Conservation (phyloP, 2,888 invertebrate species). For the Agrochola circellaris region DNA sequence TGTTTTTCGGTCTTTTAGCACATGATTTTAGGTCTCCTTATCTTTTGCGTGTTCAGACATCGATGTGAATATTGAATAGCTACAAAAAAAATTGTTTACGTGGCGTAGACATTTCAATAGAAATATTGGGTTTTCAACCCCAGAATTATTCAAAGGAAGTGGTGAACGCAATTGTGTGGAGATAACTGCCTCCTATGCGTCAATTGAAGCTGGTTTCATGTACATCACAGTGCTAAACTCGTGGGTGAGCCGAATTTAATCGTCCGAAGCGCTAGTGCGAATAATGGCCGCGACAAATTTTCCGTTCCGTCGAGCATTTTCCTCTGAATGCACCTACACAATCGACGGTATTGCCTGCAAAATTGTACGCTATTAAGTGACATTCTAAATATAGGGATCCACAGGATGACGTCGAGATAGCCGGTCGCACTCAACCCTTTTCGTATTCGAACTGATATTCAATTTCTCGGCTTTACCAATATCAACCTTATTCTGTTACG, state of each 20-base stretch:
- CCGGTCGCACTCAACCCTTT: conserved; percentile 81
- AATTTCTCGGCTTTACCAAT: conserved; percentile 54
- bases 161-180: conserved; percentile 49
- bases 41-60: conserved; percentile 1
- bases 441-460: conserved; percentile 70
- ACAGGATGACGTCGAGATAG: conserved; percentile 81
- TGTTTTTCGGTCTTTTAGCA: conserved; percentile 43
- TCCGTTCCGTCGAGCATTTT: conserved; percentile 89
- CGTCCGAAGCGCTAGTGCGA: conserved; percentile 87
- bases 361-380: conserved; percentile 89
- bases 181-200: conserved; percentile 58
- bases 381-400: conserved; percentile 88
- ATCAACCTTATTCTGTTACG: conserved; percentile 55
- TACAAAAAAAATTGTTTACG: background rate
- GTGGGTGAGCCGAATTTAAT: conserved; percentile 86
- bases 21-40: conserved; percentile 8
- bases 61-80: conserved; percentile 23
- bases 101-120: background rate
- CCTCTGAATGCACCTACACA: conserved; percentile 89
- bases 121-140: conserved; percentile 29
- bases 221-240: conserved; percentile 74
- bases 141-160: conserved; percentile 51
- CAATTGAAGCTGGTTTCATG: conserved; percentile 70
- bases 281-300: conserved; percentile 89
- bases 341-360: conserved; percentile 87